Base-by-base conservation (phyloP, 2,113 vertebrate genomes). In the Sapayoa aenigma region DNA sequence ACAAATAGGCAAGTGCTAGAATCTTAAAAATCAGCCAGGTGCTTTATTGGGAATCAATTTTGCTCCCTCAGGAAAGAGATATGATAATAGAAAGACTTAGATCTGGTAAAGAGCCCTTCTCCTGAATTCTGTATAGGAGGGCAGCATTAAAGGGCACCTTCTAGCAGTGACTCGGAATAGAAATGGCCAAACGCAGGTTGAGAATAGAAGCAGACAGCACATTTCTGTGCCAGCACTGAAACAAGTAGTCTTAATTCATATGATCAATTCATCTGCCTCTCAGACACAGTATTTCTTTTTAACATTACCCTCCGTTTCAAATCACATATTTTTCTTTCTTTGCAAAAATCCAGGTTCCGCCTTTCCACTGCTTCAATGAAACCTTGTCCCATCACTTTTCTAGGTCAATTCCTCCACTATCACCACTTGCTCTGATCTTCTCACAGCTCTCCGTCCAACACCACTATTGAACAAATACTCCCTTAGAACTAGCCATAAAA, bases 41-140 rank as follows among this genome's bases (percentile, higher is more conserved):
- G 68, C 66, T 93, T 97, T 91, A 97, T 67, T 95, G 84, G 81
- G 91, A 97, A 97, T 97, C 95, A 95, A 93, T 97, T 90, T 67
- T 47, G 13, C 59, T 95, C 94, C 84, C 71, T 84, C 69, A 95
- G 76, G 82, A 91, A 82, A 84, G 59, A 84, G 87, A 77, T 71
- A 93, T 65, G 44, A 82, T 94, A 95, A 97, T 76, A 75, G 84
- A 77, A 92, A 93, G 42, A 68, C 89, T 85, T 56, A 71, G 66
- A 91, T 71, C 88, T 5, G 4, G 76, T 67, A 90, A 84, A 72
- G 63, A 93, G 82, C 35, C 46, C 27, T 81, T 52, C 66, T 94
- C 76, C 75, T 88, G 49, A 89, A 91, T 94, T 89, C 83, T 11
- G n/a, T 84, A 39, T 12, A 60, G 58, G 67, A 90, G 56, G 44